Conservation (phyloP, 2,797 vertebrate genomes). For the Fringilla coelebs region DNA sequence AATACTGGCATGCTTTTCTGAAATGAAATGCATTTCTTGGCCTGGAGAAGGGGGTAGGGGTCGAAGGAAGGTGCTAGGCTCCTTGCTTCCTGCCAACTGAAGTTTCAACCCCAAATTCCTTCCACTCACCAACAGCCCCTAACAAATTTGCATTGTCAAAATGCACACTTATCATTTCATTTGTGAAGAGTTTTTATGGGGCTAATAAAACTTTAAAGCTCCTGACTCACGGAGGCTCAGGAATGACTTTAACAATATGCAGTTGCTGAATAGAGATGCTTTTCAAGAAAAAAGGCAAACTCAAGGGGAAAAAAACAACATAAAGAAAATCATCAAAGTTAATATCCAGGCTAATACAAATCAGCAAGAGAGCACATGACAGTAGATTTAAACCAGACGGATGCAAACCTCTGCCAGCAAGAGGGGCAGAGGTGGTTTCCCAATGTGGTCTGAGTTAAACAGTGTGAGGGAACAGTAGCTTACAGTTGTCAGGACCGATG, state of each 20-base stretch:
- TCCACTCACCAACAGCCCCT: conserved; percentile 68
- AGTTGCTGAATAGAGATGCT: conserved; percentile 20
- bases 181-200: conserved; percentile 74
- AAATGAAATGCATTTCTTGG: conserved; percentile 24
- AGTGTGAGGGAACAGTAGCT: conserved; percentile 87
- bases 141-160: conserved; percentile 73
- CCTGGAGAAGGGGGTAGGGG: neutral
- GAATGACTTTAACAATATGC: conserved; percentile 43
- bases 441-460: conserved; percentile 88
- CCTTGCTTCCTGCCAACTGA: conserved; percentile 57
- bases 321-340: conserved; percentile 68
- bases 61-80: neutral
- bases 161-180: conserved; percentile 71
- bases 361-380: conserved; percentile 78
- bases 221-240: conserved; percentile 58
- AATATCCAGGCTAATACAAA: conserved; percentile 73
- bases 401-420: conserved; percentile 51
- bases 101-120: conserved; percentile 66
- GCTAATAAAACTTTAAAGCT: conserved; percentile 77
- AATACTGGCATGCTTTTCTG: neutral
- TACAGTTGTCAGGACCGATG: conserved; percentile 86
- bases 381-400: conserved; percentile 87
- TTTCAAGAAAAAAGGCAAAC: conserved; percentile 47
- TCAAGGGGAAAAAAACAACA: neutral
- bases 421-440: conserved; percentile 63